Conservation (phyloP, 2,797 vertebrate genomes). For the Synanceia verrucosa region DNA sequence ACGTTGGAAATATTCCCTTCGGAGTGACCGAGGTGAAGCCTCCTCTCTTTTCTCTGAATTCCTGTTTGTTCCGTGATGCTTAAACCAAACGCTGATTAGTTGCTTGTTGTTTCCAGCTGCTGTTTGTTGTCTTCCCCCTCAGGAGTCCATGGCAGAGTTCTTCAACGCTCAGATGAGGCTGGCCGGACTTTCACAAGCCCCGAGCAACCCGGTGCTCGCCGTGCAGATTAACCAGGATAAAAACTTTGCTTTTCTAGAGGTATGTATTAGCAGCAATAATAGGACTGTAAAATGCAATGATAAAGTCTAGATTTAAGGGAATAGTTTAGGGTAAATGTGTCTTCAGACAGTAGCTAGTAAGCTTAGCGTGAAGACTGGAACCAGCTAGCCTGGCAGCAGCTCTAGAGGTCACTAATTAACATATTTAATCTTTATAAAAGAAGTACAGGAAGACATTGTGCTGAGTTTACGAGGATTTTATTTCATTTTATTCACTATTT, state of each 20-base stretch:
- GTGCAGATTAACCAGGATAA: conserved; percentile 87
- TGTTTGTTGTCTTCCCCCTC: conserved; percentile 7
- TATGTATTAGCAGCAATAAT: too few species aligned
- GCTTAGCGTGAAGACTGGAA: neutral
- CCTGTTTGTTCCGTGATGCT: neutral
- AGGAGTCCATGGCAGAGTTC: conserved; percentile 85
- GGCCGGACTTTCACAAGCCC: conserved; percentile 81
- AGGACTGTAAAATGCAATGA: too few species aligned
- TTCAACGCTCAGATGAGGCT: conserved; percentile 86
- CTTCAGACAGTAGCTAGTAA: neutral
- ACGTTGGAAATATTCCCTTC: conserved; percentile 85
- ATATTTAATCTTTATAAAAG: too few species aligned
- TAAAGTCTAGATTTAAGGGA: neutral
- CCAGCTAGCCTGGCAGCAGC: neutral
- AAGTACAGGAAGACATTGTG: too few species aligned
- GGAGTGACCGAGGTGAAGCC: conserved; percentile 80
- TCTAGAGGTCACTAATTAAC: neutral
- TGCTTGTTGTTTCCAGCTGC: neutral
- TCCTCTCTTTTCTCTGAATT: neutral
- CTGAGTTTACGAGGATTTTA: too few species aligned
- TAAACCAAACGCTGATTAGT: neutral
- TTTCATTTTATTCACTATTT: neutral
- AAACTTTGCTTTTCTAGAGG: conserved; percentile 84
- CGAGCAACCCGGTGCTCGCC: conserved; percentile 82
- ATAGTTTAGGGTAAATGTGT: neutral